A percentile compares a stretch with the other conserved stretches of the same genome.
Conservation (phyloP, 30 jellyfish, hydroid and myxozoan species). For the Aurelia aurita region DNA sequence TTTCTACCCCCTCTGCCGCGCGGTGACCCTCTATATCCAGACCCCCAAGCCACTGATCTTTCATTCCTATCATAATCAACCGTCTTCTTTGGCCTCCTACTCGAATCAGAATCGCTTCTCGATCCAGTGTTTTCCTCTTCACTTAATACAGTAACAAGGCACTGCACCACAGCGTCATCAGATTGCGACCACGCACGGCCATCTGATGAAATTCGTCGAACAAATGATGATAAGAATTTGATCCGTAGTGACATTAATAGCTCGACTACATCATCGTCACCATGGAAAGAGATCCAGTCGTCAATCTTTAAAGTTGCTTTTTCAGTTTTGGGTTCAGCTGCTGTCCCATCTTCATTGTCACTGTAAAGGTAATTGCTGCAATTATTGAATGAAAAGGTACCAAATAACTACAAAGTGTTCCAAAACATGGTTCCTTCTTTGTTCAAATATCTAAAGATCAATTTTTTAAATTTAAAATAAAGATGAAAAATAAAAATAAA, state of each 20-base stretch:
- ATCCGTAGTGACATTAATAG: slow-evolving; percentile 65
- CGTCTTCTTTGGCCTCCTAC: slow-evolving; percentile 25
- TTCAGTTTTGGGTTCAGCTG: slow-evolving; percentile 3
- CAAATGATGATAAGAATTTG: slow-evolving; percentile 74
- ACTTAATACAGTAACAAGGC: slow-evolving; percentile 68
- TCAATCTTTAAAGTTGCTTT: slow-evolving; percentile 78
- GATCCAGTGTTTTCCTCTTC: slow-evolving; percentile 72
- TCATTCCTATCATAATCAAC: slow-evolving; percentile 45
- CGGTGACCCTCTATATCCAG: slow-evolving; percentile 43
- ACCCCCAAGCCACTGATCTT: slow-evolving; percentile 23
- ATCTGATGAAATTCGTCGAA: slow-evolving; percentile 79
- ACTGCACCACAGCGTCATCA: slow-evolving; percentile 86
- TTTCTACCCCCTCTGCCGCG: slow-evolving; percentile 49
- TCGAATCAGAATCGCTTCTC: slow-evolving; percentile 41
- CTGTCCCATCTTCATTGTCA: slow-evolving; percentile 35
- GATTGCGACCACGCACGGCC: slow-evolving; percentile 87
- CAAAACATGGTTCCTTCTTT: no score
- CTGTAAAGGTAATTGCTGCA: background rate
- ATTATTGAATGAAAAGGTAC: no score
- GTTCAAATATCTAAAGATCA: no score
- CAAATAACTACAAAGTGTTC: no score
- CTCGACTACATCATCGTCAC: slow-evolving; percentile 81
- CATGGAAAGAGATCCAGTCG: slow-evolving; percentile 93
- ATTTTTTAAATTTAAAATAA: no score
- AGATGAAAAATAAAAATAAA: no score